Evolutionary conservation across 53 echinoderm and acorn worm species (phyloP).

Genomic region (Echinarachnius parma): DNA sequence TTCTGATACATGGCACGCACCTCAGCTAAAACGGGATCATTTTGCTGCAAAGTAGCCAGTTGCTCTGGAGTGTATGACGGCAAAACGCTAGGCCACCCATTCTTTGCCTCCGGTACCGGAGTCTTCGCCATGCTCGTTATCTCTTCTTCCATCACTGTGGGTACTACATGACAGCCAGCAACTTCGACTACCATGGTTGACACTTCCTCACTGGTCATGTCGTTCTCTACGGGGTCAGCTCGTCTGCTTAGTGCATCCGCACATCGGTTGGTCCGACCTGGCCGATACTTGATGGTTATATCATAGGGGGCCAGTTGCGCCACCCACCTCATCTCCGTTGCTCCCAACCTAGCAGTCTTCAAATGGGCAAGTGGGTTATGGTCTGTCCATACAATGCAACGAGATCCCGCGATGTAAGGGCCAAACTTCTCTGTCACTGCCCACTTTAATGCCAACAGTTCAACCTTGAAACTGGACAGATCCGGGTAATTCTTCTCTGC

Average conservation of each 20-base stretch:
- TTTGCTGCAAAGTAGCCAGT: conserved; percentile 9
- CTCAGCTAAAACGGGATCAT: background rate
- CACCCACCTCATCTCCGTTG: conserved; percentile 33
- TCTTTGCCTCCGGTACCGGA: background rate
- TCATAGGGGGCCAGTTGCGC: conserved; percentile 44
- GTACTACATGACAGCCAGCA: background rate
- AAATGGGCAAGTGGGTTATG: conserved; percentile 45
- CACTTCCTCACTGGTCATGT: background rate
- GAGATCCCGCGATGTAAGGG: too few relatives aligned
- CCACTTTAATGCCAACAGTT: too few relatives aligned
- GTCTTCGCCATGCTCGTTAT: background rate
- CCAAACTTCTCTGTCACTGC: too few relatives aligned
- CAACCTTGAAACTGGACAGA: too few relatives aligned
- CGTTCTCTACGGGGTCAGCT: background rate
- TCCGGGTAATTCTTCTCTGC: too few relatives aligned
- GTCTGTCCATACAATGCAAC: conserved; percentile 42
- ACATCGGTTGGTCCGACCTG: conserved; percentile 26
- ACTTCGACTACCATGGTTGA: conserved; percentile 2
- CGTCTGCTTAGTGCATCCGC: conserved; percentile 23
- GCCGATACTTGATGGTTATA: conserved; percentile 13
- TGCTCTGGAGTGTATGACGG: conserved; percentile 32
- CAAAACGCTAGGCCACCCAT: conserved; percentile 16
- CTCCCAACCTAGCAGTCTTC: conserved; percentile 30
- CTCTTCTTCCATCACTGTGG: background rate
- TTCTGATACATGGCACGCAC: conserved; percentile 5